phyloP scores from a whole-genome alignment of 2,888 invertebrate genomes.

The Nephrocerus scutellatus region DNA sequence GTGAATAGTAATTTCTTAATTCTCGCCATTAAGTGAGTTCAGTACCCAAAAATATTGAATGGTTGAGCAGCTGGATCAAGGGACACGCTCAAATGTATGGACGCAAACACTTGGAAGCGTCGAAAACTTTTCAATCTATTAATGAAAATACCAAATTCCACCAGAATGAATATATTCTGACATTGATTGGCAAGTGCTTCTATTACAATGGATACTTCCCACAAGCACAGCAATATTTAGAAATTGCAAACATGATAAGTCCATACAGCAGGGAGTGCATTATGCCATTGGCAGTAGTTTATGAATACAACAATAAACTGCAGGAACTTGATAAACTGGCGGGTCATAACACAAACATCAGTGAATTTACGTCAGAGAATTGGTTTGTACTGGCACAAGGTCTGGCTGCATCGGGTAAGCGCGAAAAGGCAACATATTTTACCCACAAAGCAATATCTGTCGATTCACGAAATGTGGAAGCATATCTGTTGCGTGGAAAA shows the following conservation, averaged over 20 bases:
- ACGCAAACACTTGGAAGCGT: constrained; percentile 62
- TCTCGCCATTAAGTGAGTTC: constrained; percentile 29
- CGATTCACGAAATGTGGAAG: constrained; percentile 63
- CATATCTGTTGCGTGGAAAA: constrained; percentile 60
- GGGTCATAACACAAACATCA: constrained; percentile 37
- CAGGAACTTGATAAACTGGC: constrained; percentile 59
- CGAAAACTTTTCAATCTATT: constrained; percentile 58
- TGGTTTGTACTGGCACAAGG: constrained; percentile 73
- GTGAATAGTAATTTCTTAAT: constrained; percentile 1
- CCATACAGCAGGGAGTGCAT: constrained; percentile 55
- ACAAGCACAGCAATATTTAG: constrained; percentile 52
- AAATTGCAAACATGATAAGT: constrained; percentile 50
- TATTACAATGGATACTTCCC: constrained; percentile 64
- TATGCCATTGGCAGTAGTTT: constrained; percentile 58
- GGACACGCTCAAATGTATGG: constrained; percentile 59
- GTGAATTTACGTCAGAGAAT: constrained; percentile 58
- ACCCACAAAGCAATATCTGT: constrained; percentile 64
- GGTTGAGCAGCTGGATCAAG: constrained; percentile 58
- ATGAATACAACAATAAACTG: constrained; percentile 54
- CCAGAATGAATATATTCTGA: constrained; percentile 61
- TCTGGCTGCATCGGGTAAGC: constrained; percentile 53
- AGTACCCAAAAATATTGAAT: constrained; percentile 44
- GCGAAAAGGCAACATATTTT: constrained; percentile 63
- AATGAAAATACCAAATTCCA: constrained; percentile 59
- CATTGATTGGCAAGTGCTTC: constrained; percentile 65